These are phyloP conservation scores for Petrocephalus sullivani DNA, from an alignment of 2,797 vertebrate species.

Conservation along the genomic window DNA sequence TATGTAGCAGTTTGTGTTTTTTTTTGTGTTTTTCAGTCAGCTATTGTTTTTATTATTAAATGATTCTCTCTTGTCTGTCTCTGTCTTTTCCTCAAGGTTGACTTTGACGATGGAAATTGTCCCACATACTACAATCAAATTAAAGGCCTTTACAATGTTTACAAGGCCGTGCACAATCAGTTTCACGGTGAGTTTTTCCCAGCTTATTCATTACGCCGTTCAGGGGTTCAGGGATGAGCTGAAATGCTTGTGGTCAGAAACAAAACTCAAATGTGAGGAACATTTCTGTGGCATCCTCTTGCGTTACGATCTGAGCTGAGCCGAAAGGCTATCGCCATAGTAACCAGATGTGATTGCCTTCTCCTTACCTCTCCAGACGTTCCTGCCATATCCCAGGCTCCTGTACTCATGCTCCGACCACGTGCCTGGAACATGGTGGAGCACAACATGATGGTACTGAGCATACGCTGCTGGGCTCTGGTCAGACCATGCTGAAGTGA, in stretches of 20 bases:
- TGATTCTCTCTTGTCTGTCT: not conserved
- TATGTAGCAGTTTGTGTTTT: not conserved
- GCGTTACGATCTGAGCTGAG: not conserved
- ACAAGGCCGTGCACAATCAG: constrained; percentile 55
- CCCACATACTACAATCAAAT: constrained; percentile 70
- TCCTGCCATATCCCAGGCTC: constrained; percentile 61
- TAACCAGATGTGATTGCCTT: not conserved
- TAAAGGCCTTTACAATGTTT: constrained; percentile 66
- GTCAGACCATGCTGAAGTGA: not conserved
- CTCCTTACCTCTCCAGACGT: constrained; percentile 41
- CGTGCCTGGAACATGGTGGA: constrained; percentile 76
- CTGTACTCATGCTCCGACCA: constrained; percentile 71
- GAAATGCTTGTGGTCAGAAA: not conserved
- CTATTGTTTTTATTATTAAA: not conserved
- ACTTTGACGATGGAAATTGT: constrained; percentile 76
- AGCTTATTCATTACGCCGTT: not conserved
- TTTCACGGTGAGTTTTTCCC: constrained; percentile 50
- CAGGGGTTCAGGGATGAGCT: not conserved
- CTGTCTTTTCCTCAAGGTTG: constrained; percentile 51
- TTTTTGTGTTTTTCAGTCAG: not conserved
- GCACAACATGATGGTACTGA: constrained; percentile 65
- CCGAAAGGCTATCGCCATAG: not conserved
- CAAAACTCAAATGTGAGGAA: not conserved
- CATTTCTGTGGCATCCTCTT: not conserved
- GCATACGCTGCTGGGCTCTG: not conserved